A percentile compares a stretch with the other conserved stretches of the same genome.
These are phyloP conservation scores for Rhinolophus ferrumequinum DNA, from an alignment of 2,113 vertebrate species.

Conservation along the genomic window DNA sequence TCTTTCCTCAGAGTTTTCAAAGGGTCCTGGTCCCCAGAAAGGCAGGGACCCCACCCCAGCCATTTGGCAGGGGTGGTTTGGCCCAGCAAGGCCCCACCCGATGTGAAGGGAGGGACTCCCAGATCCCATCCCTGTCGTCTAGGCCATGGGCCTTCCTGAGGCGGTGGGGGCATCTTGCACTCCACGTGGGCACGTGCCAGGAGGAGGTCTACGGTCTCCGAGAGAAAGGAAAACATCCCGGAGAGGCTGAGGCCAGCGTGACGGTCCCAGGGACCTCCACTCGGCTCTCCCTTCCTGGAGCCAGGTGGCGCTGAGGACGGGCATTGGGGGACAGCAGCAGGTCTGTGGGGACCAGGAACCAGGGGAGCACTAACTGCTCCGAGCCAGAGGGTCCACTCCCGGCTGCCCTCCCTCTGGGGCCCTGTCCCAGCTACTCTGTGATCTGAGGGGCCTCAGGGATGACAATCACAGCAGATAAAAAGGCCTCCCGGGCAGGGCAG, in stretches of 20 bases:
- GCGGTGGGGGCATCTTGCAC: neutral
- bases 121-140: neutral
- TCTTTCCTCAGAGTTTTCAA: neutral
- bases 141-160: rapidly evolving
- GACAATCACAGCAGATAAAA: neutral
- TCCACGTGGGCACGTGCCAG: no score
- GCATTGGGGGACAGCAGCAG: no score
- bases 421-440: neutral
- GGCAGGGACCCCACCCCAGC: no score
- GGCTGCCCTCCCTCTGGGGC: neutral
- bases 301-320: no score
- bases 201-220: neutral
- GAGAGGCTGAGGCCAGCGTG: neutral
- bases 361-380: neutral
- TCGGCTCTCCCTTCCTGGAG: neutral
- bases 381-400: neutral
- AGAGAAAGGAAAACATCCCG: neutral
- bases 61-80: neutral
- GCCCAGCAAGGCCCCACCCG: no score
- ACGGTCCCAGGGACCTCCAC: neutral
- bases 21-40: neutral
- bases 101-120: no score
- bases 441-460: neutral
- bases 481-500: neutral
- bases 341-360: neutral